Percentiles rank a stretch among this genome's conserved stretches.
Evolutionary conservation across 1,140 invertebrate species (phyloP).

Genomic region (Eueides isabella): DNA sequence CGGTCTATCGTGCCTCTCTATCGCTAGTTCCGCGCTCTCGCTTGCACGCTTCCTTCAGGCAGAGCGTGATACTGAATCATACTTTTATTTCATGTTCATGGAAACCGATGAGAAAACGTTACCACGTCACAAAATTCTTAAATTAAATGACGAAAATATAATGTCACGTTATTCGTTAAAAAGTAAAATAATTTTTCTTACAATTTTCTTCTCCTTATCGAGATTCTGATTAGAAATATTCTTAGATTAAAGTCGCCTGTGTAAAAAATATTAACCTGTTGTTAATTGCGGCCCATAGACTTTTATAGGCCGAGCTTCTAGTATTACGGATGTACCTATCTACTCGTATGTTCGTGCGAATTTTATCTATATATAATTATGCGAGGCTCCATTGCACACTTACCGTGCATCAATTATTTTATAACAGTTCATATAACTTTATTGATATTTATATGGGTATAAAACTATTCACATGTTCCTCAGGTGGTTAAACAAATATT

Average conservation of each 20-base stretch:
- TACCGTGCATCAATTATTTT: not conserved
- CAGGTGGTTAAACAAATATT: not conserved
- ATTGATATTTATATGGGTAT: not conserved
- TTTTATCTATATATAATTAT: not conserved
- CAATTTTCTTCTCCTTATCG: not conserved
- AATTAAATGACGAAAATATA: not conserved
- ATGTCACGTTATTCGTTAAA: not conserved
- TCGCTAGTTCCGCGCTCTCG: no score
- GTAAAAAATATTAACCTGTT: not conserved
- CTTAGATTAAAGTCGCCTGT: not conserved
- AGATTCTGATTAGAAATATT: not conserved
- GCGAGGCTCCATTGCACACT: slow-evolving; percentile 9
- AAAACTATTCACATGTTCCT: not conserved
- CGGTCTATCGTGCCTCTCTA: no score
- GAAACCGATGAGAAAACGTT: no score
- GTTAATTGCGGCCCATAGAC: not conserved
- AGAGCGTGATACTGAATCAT: no score
- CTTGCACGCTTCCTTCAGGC: no score
- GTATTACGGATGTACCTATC: slow-evolving; percentile 10
- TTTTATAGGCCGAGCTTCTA: not conserved
- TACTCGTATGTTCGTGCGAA: not conserved
- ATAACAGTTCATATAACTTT: not conserved
- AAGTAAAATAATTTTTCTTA: not conserved
- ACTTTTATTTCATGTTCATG: no score
- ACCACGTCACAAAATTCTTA: not conserved